Conservation (phyloP, 2,113 vertebrate genomes). For the Chascanopsetta lugubris region DNA sequence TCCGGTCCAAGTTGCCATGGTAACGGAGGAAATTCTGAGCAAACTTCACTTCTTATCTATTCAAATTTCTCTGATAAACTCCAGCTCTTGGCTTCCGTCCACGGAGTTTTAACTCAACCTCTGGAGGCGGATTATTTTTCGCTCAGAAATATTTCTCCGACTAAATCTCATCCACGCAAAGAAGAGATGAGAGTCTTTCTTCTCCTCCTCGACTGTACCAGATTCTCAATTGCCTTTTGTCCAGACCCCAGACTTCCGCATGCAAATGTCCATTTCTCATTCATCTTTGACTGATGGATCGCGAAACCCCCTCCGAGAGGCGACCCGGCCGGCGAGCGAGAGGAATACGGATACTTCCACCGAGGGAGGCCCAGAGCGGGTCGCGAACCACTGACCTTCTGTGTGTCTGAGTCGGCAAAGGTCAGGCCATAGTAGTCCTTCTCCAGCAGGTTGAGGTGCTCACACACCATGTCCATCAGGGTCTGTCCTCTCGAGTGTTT, state of each 20-base stretch:
- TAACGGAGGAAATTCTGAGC: conserved; percentile 5
- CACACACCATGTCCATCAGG: conserved; percentile 92
- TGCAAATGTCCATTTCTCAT: conserved; percentile 40
- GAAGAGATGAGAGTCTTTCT: conserved; percentile 22
- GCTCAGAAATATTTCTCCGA: conserved; percentile 27
- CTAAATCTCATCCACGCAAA: conserved; percentile 11
- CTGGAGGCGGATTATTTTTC: conserved; percentile 14
- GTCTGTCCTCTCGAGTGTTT: conserved; percentile 93
- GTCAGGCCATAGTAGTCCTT: conserved; percentile 97
- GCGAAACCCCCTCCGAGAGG: conserved; percentile 22
- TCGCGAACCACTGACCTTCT: conserved; percentile 87
- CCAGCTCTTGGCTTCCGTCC: conserved; percentile 3
- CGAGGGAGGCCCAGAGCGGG: no score
- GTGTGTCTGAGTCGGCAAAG: conserved; percentile 93
- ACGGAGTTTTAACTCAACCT: conserved; percentile 4
- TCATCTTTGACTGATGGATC: conserved; percentile 37
- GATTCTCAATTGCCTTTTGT: conserved; percentile 38
- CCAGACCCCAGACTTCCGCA: conserved; percentile 2
- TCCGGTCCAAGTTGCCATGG: not conserved
- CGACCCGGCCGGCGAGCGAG: conserved; percentile 3
- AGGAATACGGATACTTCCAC: conserved; percentile 49
- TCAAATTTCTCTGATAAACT: conserved; percentile 12
- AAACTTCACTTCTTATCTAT: conserved; percentile 16
- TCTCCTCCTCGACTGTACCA: conserved; percentile 10
- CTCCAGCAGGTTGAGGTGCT: conserved; percentile 96